These are phyloP conservation scores for Scaptomyza montana DNA, from an alignment of 1,140 invertebrate genomes.

Conservation along the genomic window DNA sequence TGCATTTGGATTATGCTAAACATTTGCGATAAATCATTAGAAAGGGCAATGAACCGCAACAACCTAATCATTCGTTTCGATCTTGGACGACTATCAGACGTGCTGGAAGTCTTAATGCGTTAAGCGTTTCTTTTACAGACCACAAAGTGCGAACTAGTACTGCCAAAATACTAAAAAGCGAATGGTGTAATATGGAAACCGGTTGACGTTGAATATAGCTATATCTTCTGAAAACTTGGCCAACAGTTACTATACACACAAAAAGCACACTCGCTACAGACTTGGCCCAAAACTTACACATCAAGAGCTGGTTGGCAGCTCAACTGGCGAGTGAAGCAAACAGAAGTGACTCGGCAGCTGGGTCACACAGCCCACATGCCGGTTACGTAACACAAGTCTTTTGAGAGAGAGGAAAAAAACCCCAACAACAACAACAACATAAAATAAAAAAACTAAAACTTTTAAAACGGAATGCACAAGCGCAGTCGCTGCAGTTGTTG, in stretches of 20 bases:
- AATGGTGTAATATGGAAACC: conserved; percentile 66
- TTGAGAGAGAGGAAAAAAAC: conserved; percentile 18
- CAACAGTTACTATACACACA: conserved; percentile 44
- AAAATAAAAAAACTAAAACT: conserved; percentile 10
- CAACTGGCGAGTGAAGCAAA: not conserved
- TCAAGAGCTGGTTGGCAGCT: conserved; percentile 36
- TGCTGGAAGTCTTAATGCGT: conserved; percentile 21
- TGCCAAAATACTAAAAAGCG: conserved; percentile 51
- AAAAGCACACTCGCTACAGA: conserved; percentile 1
- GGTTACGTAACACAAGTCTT: conserved; percentile 58
- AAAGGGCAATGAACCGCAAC: conserved; percentile 71
- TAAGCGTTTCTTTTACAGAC: conserved; percentile 5
- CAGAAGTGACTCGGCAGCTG: conserved; percentile 39
- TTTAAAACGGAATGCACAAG: conserved; percentile 41
- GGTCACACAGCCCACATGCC: conserved; percentile 30
- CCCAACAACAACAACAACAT: not conserved
- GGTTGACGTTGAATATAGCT: conserved; percentile 52
- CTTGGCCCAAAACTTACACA: conserved; percentile 68
- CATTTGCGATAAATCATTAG: conserved; percentile 60
- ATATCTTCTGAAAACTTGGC: conserved; percentile 53
- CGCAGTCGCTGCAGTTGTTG: conserved; percentile 20
- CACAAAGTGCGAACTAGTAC: conserved; percentile 40
- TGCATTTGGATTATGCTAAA: conserved; percentile 64
- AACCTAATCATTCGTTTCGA: conserved; percentile 73
- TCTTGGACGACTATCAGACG: not conserved